Evolutionary conservation across 35 echinoderm and acorn worm species (phyloP).

Genomic region (Strongylocentrotus purpuratus): DNA sequence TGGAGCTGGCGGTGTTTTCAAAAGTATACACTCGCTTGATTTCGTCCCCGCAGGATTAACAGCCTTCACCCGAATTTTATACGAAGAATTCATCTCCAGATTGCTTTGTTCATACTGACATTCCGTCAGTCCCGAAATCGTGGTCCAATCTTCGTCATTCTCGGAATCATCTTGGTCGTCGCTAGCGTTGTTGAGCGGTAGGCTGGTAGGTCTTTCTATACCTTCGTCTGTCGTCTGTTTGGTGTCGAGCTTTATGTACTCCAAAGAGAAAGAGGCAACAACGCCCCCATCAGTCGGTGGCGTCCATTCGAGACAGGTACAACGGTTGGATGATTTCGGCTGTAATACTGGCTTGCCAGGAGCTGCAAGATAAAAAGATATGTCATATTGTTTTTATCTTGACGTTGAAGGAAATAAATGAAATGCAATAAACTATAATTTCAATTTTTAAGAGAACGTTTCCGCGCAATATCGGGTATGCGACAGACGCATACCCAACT

Average conservation of each 20-base stretch:
- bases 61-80: slow-evolving; percentile 73
- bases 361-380: slow-evolving; percentile 57
- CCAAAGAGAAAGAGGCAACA: slow-evolving; percentile 67
- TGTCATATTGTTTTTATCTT: too few species aligned
- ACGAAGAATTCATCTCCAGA: slow-evolving; percentile 53
- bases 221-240: background rate
- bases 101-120: background rate
- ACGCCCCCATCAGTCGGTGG: slow-evolving; percentile 42
- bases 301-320: slow-evolving; percentile 60
- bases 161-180: slow-evolving; percentile 22
- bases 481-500: too few species aligned
- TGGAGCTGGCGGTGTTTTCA: slow-evolving; percentile 66
- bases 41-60: slow-evolving; percentile 60
- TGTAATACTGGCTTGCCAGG: slow-evolving; percentile 66
- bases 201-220: slow-evolving; percentile 41
- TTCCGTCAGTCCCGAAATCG: slow-evolving; percentile 40
- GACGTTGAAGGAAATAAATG: too few species aligned
- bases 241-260: slow-evolving; percentile 62
- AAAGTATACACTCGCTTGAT: slow-evolving; percentile 59
- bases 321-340: slow-evolving; percentile 56
- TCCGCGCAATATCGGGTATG: too few species aligned
- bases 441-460: too few species aligned
- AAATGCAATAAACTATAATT: too few species aligned
- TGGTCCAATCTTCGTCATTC: slow-evolving; percentile 53
- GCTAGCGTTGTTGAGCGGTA: slow-evolving; percentile 43